Percentiles rank a stretch among this genome's conserved stretches.
Evolutionary conservation across 1,140 invertebrate species (phyloP).

Genomic region (Neodiprion virginianus): DNA sequence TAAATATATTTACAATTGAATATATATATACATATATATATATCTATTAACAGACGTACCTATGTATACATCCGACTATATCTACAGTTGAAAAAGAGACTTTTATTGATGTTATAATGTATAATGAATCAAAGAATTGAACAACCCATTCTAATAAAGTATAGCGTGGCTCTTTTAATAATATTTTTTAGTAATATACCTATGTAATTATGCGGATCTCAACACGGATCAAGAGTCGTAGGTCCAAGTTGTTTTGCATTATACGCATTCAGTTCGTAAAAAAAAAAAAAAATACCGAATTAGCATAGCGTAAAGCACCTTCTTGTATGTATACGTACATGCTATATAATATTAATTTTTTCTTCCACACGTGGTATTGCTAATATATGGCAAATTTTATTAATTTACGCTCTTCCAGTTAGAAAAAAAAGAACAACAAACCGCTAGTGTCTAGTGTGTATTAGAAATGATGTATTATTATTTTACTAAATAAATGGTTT

Average conservation of each 20-base stretch:
- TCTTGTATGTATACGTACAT: too few relatives aligned
- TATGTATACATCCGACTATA: neutral
- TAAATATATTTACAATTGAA: neutral
- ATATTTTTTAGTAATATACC: too few relatives aligned
- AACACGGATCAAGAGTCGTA: too few relatives aligned
- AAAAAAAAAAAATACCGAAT: too few relatives aligned
- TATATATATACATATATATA: neutral
- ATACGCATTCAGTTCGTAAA: too few relatives aligned
- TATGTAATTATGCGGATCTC: too few relatives aligned
- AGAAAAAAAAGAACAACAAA: neutral
- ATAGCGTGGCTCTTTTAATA: neutral
- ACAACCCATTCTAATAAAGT: neutral
- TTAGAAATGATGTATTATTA: constrained; percentile 1
- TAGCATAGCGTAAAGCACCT: too few relatives aligned
- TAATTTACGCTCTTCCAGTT: neutral
- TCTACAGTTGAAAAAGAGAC: neutral
- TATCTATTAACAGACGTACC: neutral
- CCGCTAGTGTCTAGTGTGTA: neutral
- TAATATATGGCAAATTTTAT: neutral
- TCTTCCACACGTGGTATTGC: too few relatives aligned
- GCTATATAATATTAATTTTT: too few relatives aligned
- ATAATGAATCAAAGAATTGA: neutral
- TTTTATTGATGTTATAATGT: constrained; percentile 6
- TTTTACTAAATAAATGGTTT: constrained; percentile 3
- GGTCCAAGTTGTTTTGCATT: too few relatives aligned